Conservation (phyloP, 2,888 invertebrate genomes). For the Meta bourneti region DNA sequence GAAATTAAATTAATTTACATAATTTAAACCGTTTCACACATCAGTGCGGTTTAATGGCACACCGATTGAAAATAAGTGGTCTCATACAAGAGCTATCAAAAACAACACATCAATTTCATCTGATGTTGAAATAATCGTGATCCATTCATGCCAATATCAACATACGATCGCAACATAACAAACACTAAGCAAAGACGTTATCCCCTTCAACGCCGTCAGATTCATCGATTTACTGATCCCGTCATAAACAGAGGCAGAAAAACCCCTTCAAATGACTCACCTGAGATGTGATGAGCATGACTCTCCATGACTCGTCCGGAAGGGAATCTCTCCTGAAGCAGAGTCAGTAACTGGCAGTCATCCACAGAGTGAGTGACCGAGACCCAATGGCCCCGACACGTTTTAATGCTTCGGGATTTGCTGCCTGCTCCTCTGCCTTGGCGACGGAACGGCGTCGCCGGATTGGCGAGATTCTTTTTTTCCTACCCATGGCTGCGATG, state of each 20-base stretch:
- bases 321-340: neutral
- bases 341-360: neutral
- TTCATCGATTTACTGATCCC: neutral
- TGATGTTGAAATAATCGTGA: no score
- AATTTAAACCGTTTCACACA: no score
- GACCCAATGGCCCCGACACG: constrained; percentile 50
- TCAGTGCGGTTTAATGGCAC: no score
- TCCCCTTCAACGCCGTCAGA: no score
- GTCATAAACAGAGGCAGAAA: neutral
- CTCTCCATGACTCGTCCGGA: constrained; percentile 31
- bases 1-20: no score
- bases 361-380: constrained; percentile 27
- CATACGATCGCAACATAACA: no score
- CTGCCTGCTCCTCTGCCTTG: neutral
- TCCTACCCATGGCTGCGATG: no score
- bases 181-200: no score
- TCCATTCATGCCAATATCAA: no score
- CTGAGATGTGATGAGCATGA: neutral
- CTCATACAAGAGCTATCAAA: no score
- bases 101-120: no score
- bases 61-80: no score
- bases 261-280: constrained; percentile 29
- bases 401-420: constrained; percentile 12
- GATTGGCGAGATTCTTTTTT: neutral
- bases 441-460: neutral